phyloP scores from a whole-genome alignment of 2,888 invertebrate species.

The Geotrupes spiniger region DNA sequence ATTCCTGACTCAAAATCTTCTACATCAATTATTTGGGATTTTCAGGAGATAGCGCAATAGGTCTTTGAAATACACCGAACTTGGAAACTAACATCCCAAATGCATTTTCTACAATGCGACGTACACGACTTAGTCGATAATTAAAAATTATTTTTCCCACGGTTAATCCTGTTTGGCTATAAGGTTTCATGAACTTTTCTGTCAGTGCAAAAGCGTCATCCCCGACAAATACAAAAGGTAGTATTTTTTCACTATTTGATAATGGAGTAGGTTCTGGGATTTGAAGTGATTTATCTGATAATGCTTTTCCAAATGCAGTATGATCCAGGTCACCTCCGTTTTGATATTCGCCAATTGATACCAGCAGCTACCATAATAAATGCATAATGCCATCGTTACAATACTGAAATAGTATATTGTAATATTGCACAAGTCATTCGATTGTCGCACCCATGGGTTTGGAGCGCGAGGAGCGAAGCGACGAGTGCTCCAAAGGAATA shows the following conservation, averaged over 20 bases:
- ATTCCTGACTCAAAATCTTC: conserved; percentile 16
- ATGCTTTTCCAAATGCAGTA: conserved; percentile 9
- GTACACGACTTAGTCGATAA: conserved; percentile 25
- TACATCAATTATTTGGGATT: conserved; percentile 22
- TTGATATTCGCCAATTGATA: conserved; percentile 25
- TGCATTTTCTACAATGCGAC: conserved; percentile 25
- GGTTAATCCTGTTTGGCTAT: conserved; percentile 18
- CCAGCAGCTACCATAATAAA: conserved; percentile 30
- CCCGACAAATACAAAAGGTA: conserved; percentile 28
- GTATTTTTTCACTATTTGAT: conserved; percentile 19
- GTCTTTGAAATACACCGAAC: conserved; percentile 27
- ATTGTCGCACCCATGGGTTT: no score
- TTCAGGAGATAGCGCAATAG: conserved; percentile 25
- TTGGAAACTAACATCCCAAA: conserved; percentile 28
- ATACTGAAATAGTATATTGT: conserved; percentile 27
- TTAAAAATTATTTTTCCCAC: conserved; percentile 21
- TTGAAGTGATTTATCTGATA: conserved; percentile 15
- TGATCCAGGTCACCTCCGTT: conserved; percentile 10
- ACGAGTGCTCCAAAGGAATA: no score
- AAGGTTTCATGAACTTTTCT: conserved; percentile 30
- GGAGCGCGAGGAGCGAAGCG: no score
- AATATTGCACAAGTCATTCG: no score
- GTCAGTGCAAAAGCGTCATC: conserved; percentile 31
- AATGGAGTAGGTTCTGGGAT: conserved; percentile 17
- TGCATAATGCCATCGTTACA: conserved; percentile 27